Percentiles rank a stretch among this genome's conserved stretches.
phyloP scores from a whole-genome alignment of 2,113 vertebrate species.

The Hystrix cristata region DNA sequence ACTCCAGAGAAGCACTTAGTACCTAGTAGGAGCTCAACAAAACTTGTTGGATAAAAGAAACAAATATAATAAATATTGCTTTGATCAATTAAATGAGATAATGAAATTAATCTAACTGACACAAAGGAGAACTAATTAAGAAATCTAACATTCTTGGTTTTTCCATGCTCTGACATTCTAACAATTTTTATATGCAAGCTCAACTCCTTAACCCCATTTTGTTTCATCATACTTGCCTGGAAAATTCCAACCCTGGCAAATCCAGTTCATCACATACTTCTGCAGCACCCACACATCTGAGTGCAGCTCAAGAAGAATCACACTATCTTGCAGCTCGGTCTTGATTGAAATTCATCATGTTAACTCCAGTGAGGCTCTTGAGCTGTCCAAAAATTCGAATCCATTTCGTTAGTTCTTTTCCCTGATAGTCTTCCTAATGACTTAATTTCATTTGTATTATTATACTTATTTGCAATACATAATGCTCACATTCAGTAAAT shows the following conservation, averaged over 20 bases:
- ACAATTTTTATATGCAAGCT: neutral
- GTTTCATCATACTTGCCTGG: neutral
- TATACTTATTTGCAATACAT: neutral
- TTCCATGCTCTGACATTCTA: neutral
- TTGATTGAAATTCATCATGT: neutral
- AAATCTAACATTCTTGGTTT: neutral
- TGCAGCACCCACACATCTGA: neutral
- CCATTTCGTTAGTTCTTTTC: neutral
- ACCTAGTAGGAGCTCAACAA: neutral
- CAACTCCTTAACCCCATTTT: neutral
- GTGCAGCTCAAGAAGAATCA: neutral
- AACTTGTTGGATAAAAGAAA: slow-evolving; percentile 14
- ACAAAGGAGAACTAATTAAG: neutral
- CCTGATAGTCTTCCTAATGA: neutral
- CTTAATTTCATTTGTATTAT: neutral
- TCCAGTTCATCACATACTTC: neutral
- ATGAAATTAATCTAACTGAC: neutral
- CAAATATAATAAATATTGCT: neutral
- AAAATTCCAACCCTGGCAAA: neutral
- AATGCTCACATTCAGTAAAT: neutral
- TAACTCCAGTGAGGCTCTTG: neutral
- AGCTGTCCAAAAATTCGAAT: neutral
- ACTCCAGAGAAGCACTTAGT: neutral
- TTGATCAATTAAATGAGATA: neutral
- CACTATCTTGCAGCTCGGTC: neutral